Evolutionary conservation across 2,888 invertebrate species (phyloP), one percentile per base, ranked within the genome.

Genomic region (Acanthosoma haemorrhoidale): DNA sequence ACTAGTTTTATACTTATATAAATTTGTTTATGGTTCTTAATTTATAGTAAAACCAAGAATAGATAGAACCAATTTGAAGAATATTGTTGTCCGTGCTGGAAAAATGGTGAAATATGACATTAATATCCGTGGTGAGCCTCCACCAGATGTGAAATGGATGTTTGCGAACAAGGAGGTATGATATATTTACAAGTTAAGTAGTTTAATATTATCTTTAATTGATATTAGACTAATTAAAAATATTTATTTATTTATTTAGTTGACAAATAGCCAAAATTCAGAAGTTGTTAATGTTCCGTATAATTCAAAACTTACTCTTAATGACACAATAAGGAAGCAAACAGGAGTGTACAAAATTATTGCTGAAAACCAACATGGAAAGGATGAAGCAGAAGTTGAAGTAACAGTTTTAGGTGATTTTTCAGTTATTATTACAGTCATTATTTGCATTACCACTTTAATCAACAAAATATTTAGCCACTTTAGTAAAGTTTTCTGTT

Each of bases 11-110:
- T n/a, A n/a, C n/a, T n/a, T n/a, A n/a, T n/a, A n/a, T n/a, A n/a
- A n/a, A n/a, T n/a, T n/a, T n/a, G n/a, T n/a, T n/a, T n/a, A n/a
- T n/a, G n/a, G n/a, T 41, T 71, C 63, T 70, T 71, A 21, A 57
- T 79, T 80, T n/a, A 41, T 78, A 95, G 95, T 97, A 80, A 96
- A 97, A 82, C 99, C 99, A 41, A 90, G 94, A 79, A 99, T 99
- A 80, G 96, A 97, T 81, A 88, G 96, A 75, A 94, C 95, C 3
- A 95, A 96, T 80, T 83, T 97, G 75, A 94, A 96, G 80, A 88
- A 92, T 59, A 83, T 94, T 58, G 89, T 90, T 11, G 89, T 97
- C 13, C 91, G 95, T 76, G 92, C 94, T 73, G 96, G 96, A 38
- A 95, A 96, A 80, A 86, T 89, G 0, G 88, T 97, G 74, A 94